Percentiles rank a stretch among this genome's conserved stretches.
phyloP scores from a whole-genome alignment of 2,113 vertebrate species.

The Arenaria interpres region DNA sequence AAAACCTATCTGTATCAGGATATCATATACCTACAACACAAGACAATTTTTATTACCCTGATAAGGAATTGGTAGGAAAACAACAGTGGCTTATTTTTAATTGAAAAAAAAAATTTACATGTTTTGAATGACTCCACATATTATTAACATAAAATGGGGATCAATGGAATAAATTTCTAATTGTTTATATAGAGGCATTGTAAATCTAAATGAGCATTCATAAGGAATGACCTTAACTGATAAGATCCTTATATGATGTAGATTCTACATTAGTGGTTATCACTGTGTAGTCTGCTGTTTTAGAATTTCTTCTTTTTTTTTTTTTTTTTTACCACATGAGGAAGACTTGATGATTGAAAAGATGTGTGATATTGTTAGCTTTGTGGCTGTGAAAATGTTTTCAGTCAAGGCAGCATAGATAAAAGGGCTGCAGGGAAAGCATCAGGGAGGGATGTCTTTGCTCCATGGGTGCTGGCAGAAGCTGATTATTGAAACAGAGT shows the following conservation, averaged over 20 bases:
- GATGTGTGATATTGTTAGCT: background rate
- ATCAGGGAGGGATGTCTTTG: background rate
- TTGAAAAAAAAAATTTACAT: background rate
- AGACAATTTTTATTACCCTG: background rate
- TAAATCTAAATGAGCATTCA: background rate
- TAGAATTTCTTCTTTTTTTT: background rate
- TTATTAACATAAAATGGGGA: background rate
- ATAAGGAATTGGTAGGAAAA: background rate
- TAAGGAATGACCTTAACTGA: background rate
- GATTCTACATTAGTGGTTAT: background rate
- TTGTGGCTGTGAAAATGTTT: background rate
- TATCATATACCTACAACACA: background rate
- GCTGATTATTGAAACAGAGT: background rate
- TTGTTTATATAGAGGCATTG: background rate
- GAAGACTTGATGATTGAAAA: background rate
- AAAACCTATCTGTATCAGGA: background rate
- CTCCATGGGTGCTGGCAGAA: background rate
- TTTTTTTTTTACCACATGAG: background rate
- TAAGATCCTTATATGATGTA: background rate
- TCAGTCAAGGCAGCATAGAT: background rate
- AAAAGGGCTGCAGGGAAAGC: background rate
- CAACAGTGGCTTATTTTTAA: background rate
- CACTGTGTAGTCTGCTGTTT: background rate
- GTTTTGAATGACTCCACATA: background rate
- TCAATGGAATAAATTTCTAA: background rate